Evolutionary conservation across 2,113 vertebrate species (phyloP), one percentile per base, ranked within the genome.

Genomic region (Chaetodon trifascialis): DNA sequence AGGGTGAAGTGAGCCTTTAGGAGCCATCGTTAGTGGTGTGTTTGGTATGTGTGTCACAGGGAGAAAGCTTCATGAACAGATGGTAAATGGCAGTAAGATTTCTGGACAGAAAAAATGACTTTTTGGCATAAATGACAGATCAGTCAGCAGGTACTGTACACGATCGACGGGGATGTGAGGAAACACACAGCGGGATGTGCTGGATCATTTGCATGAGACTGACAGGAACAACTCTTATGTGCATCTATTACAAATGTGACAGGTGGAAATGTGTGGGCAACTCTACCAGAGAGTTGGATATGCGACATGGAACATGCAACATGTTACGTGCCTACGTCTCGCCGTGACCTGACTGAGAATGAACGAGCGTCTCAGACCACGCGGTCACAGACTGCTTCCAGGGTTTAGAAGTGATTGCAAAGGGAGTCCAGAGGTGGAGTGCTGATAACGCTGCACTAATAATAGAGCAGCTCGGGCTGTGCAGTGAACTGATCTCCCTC

Each of bases 221-320:
- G 47, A 64, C 52, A 54, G 54, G 23, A 77, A 52, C 67, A 54
- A 76, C 54, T 82, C 36, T 54, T 56, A 69, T 75, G 52, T 21
- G 6, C 9, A 85, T 79, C 64, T 75, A 78, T 72, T 81, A 76
- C 64, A 84, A 73, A 82, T 59, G 54, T 56, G 34, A 74, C 65
- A 30, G 40, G 58, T 79, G 78, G 82, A 88, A 89, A 83, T 88
- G 82, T 80, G 80, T 69, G 79, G 69, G 67, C 60, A 89, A 93
- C 93, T 93, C 93, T 93, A 84, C 93, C 92, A 88, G 93, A 93
- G 93, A 94, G 93, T 90, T 81, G 70, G 76, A 89, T 80, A 79
- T 66, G 79, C 76, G 30, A 30, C 30, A 30, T 30, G 30, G 30
- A 30, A 30, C 30, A 30, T 62, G 47, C 72, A 77, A 75, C 63